Base-by-base conservation (phyloP, 2,797 vertebrate genomes). In the Syngnathus acus region DNA sequence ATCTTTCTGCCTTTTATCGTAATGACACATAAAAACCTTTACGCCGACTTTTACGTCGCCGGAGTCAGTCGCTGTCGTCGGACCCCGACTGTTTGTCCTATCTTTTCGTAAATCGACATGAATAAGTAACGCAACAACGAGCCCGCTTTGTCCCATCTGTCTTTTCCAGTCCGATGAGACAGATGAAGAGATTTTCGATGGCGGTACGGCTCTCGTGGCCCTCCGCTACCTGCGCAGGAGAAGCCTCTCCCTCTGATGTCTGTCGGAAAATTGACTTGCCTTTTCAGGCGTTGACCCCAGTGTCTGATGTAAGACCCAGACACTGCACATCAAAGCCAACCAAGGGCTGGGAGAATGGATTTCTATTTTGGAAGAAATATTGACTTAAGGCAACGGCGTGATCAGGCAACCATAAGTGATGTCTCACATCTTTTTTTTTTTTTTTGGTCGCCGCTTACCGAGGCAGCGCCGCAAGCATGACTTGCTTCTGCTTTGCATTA, bases 281-380 rank as follows among this genome's bases (percentile, higher is more conserved):
- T 90, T 90, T 88, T 89, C 84, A 88, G 87, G 84, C 86, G 88
- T 86, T 91, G 88, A 91, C 90, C 89, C 87, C 86, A 81, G 87
- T 85, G 89, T 89, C 87, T 92, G 91, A 91, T 91, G 90, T 90
- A 90, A 90, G 89, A 90, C 85, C 86, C 86, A 91, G 88, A 92
- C 90, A 90, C 88, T 85, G 77, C 84, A 92, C 89, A 89, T 92
- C 89, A 92, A 91, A 92, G 89, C 64, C 66, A 80, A 78, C 71
- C 50, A 66, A 69, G 73, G 78, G 85, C 81, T 72, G 76, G 84
- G 79, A 84, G 84, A 83, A 84, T 84, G 82, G 82, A 89, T 89
- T 90, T 88, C 87, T 90, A 87, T 91, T 89, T 90, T 87, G 84
- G 77, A 88, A 82, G 82, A 88, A 86, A 88, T 87, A 88, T 90